A percentile compares a stretch with the other conserved stretches of the same genome.
Conservation (phyloP, 2,888 invertebrate species). For the Ennomos erosarius region DNA sequence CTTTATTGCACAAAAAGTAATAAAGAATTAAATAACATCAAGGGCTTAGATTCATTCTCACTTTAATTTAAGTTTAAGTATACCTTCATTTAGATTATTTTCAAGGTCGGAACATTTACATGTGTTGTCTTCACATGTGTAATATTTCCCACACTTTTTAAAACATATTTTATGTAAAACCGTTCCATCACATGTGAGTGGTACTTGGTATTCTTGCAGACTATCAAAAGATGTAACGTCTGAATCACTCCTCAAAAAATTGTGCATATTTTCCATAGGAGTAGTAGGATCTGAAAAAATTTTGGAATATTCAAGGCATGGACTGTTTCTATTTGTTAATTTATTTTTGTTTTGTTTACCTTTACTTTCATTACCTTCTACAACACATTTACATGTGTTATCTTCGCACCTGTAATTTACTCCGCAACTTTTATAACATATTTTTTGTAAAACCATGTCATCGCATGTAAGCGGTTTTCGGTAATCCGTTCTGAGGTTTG, state of each 20-base stretch:
- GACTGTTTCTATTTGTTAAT: no score
- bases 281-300: no score
- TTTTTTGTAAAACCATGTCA: background rate
- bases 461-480: slow-evolving; percentile 1
- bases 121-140: slow-evolving; percentile 3
- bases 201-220: no score
- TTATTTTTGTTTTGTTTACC: background rate
- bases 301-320: no score
- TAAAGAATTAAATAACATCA: no score
- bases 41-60: no score
- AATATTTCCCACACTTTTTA: slow-evolving; percentile 6
- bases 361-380: background rate
- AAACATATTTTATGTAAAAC: slow-evolving; percentile 2
- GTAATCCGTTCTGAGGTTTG: no score
- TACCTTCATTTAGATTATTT: background rate
- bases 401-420: slow-evolving; percentile 4
- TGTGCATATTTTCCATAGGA: no score
- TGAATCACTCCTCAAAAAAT: no score
- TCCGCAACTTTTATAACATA: slow-evolving; percentile 10
- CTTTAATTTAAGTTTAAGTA: no score
- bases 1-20: no score
- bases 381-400: slow-evolving; percentile 1
- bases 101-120: slow-evolving; percentile 3
- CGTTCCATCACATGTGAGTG: background rate
- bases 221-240: no score